A percentile compares a stretch with the other conserved stretches of the same genome.
These are phyloP conservation scores for Anguilla marmorata DNA, from an alignment of 2,797 vertebrate species.

Conservation along the genomic window DNA sequence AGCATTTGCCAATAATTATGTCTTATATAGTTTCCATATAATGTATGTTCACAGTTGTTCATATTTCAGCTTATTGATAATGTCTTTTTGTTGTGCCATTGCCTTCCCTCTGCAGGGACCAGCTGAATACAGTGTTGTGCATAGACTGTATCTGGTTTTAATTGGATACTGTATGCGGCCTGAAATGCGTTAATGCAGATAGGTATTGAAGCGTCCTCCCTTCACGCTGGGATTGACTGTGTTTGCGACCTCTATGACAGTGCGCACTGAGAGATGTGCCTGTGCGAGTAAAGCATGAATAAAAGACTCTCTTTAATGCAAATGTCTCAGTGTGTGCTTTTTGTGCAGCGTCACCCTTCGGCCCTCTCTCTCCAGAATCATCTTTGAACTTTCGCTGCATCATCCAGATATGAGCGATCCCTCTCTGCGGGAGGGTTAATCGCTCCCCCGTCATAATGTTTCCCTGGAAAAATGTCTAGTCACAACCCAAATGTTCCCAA, in stretches of 20 bases:
- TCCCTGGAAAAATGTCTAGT: background rate
- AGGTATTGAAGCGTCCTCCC: constrained; percentile 24
- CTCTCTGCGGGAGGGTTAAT: background rate
- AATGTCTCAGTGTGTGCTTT: constrained; percentile 18
- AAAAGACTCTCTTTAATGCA: constrained; percentile 25
- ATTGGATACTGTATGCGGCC: background rate
- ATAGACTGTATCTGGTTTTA: constrained; percentile 6
- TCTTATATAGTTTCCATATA: background rate
- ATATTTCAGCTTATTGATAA: constrained; percentile 5
- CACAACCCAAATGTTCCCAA: constrained; percentile 5
- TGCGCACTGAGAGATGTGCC: background rate
- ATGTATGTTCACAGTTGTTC: background rate
- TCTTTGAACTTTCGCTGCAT: background rate
- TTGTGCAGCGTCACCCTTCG: constrained; percentile 6
- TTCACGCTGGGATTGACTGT: background rate
- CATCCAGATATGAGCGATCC: background rate
- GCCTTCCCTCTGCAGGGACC: background rate
- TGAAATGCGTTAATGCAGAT: background rate
- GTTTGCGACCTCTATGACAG: constrained; percentile 25
- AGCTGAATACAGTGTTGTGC: background rate
- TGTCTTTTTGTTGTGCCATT: background rate
- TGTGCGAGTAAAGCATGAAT: constrained; percentile 27
- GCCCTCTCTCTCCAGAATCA: background rate
- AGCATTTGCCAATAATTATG: background rate
- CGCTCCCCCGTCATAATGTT: background rate